Conservation (phyloP, 2,888 invertebrate species). For the Coremacera marginata region DNA sequence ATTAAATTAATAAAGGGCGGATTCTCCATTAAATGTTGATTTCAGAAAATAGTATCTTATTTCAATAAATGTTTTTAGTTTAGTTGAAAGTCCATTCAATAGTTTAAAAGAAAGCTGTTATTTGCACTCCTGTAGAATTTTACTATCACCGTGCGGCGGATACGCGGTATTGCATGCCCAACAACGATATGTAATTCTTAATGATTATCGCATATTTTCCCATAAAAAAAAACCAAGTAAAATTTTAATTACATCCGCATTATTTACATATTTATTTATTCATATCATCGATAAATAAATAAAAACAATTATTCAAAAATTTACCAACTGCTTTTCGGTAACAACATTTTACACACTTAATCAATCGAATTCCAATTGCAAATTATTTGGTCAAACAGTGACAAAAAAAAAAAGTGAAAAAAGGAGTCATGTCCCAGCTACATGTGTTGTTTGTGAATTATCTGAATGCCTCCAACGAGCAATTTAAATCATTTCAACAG, state of each 20-base stretch:
- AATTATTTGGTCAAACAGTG: slow-evolving; percentile 37
- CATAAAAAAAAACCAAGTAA: too few relatives aligned
- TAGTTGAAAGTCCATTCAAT: too few relatives aligned
- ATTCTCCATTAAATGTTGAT: too few relatives aligned
- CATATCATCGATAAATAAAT: slow-evolving; percentile 2
- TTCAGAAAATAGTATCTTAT: too few relatives aligned
- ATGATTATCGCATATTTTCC: too few relatives aligned
- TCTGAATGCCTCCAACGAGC: background rate
- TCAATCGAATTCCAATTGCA: slow-evolving; percentile 51
- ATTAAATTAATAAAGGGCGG: too few relatives aligned
- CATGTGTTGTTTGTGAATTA: background rate
- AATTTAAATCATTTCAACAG: slow-evolving; percentile 34
- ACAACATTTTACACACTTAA: slow-evolving; percentile 51
- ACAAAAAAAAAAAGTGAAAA: slow-evolving; percentile 17
- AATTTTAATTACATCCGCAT: slow-evolving; percentile 26
- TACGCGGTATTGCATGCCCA: too few relatives aligned
- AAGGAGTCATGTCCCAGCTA: background rate
- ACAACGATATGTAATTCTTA: too few relatives aligned
- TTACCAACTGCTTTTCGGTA: slow-evolving; percentile 34
- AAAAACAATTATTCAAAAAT: slow-evolving; percentile 34
- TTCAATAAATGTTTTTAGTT: too few relatives aligned
- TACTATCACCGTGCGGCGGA: too few relatives aligned
- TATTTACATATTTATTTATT: slow-evolving; percentile 13
- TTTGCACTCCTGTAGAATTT: too few relatives aligned
- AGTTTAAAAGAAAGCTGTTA: too few relatives aligned